Base-by-base conservation (phyloP, 53 echinoderm and acorn worm genomes). In the Patiria pectinifera region DNA sequence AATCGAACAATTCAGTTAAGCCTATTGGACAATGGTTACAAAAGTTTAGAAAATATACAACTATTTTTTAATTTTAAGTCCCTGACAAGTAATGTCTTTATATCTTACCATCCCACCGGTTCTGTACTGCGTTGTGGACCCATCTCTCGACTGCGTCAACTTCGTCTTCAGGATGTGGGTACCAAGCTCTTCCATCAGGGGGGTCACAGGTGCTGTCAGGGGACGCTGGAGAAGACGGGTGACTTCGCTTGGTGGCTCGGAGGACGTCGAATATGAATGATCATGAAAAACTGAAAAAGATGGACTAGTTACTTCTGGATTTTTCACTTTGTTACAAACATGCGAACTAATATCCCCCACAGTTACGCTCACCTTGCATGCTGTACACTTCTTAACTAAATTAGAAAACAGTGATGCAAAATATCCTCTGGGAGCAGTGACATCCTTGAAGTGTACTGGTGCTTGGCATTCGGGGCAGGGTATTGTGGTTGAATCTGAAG, bases 101-200 rank as follows among this genome's bases (percentile, higher is more conserved):
- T 60, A 83, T 59, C 47, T 85, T 45, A 46, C 85, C 45, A 3
- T 46, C 18, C 85, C 85, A 45, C 85, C 70, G 66, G 85, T 85
- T 35, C 69, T 85, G 69, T 69, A 63, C 35, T 69, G 12, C 9
- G 85, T 62, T 23, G 82, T 49, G 2, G 80, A 26, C 48, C 84
- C 84, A 76, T 93, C 89, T 18, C 21, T 22, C 24, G 93, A 93
- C 82, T 93, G 90, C 45, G 84, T 45, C 74, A 90, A 85, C 53
- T 93, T 93, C 15, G 93, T 69, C 48, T 22, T 90, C 6, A 93
- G 69, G 59, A 93, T 90, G 78, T 93, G 93, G 13, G 84, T 77
- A 24, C 89, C 90, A 1, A 93, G 89, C 15, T 59, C 90, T 75
- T 93, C 93, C 90, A 90, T 90, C 25, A 24, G 25, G 12, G 76